These are phyloP conservation scores for Butorides virescens DNA, from an alignment of 2,113 vertebrate species.

Conservation along the genomic window DNA sequence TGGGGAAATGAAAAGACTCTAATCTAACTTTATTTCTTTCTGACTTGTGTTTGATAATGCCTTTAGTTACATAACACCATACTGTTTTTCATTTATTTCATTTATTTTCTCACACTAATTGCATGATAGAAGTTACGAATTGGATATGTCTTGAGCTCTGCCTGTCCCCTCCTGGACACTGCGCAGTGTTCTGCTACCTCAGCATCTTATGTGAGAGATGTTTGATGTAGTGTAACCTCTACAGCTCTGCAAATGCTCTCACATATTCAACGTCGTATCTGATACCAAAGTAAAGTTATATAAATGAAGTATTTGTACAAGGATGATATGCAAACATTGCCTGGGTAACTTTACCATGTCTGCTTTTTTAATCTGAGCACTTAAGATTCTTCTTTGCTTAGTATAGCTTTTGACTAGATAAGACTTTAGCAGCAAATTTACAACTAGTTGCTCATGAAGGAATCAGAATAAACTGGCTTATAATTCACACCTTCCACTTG, in stretches of 20 bases:
- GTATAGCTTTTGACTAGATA: neutral
- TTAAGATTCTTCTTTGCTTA: neutral
- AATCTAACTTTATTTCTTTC: neutral
- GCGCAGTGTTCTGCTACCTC: neutral
- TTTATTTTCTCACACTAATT: neutral
- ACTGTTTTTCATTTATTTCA: neutral
- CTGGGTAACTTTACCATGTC: neutral
- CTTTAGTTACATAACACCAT: neutral
- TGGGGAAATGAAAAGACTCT: neutral
- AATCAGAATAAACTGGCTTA: neutral
- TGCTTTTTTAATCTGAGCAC: neutral
- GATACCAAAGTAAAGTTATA: neutral
- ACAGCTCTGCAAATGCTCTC: neutral
- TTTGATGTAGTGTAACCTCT: neutral
- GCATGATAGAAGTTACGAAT: neutral
- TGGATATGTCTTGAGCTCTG: neutral
- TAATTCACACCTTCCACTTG: neutral
- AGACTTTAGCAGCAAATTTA: neutral
- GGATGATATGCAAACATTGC: neutral
- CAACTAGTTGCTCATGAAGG: neutral
- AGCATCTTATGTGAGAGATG: neutral
- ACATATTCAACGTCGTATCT: neutral
- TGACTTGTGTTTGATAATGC: neutral
- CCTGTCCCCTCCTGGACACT: neutral
- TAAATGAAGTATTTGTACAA: neutral